These are phyloP conservation scores for Hucho hucho DNA, from an alignment of 2,113 vertebrate species.

Conservation along the genomic window DNA sequence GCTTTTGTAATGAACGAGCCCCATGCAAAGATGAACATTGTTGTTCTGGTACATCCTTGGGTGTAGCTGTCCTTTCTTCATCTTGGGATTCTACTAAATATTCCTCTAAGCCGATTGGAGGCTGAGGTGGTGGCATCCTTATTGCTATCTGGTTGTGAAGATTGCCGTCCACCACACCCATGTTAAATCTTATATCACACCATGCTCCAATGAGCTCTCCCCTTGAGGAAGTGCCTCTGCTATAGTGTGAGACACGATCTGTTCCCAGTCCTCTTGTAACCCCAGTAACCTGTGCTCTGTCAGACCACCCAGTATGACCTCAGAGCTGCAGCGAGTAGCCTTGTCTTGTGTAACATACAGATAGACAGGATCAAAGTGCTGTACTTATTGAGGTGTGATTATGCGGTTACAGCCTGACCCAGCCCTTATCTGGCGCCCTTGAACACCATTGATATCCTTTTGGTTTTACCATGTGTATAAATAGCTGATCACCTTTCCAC, in stretches of 20 bases:
- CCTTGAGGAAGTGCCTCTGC: no score
- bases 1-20: no score
- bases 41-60: no score
- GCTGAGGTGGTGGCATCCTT: no score
- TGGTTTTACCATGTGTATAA: neutral
- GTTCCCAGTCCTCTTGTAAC: neutral
- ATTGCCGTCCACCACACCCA: no score
- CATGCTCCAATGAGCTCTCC: no score
- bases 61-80: no score
- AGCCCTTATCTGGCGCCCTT: neutral
- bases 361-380: neutral
- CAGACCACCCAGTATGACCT: neutral
- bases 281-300: neutral
- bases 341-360: neutral
- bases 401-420: neutral
- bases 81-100: no score
- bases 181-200: no score
- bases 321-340: neutral
- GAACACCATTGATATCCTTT: neutral
- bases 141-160: no score
- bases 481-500: neutral
- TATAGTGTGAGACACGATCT: neutral
- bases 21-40: no score
- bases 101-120: no score
- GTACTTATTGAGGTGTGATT: neutral